phyloP scores from a whole-genome alignment of 2,113 vertebrate species.

The Numida meleagris region DNA sequence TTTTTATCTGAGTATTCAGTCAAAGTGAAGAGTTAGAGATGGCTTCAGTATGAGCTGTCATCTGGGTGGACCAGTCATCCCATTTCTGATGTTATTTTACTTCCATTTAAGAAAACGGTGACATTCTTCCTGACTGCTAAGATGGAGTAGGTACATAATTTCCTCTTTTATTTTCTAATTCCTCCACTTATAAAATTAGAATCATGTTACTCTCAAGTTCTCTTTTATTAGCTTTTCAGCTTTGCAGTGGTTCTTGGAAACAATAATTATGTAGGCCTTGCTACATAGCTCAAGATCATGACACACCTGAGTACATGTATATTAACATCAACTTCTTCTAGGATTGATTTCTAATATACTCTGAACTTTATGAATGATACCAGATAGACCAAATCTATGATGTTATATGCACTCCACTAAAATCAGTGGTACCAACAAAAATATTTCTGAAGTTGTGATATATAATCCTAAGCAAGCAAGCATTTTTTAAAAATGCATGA shows the following conservation, averaged over 20 bases:
- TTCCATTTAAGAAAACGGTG: background rate
- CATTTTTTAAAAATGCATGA: background rate
- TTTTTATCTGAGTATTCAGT: background rate
- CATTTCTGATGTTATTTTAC: background rate
- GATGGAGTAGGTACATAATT: background rate
- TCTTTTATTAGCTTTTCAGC: background rate
- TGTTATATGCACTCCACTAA: background rate
- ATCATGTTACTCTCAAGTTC: background rate
- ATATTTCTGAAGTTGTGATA: background rate
- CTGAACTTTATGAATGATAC: background rate
- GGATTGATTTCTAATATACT: background rate
- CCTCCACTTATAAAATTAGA: background rate
- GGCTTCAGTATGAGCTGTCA: background rate
- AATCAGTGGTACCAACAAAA: background rate
- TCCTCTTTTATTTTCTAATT: background rate
- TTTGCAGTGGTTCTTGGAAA: background rate
- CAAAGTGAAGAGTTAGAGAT: background rate
- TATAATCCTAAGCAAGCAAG: background rate
- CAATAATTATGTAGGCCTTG: background rate
- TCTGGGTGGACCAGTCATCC: background rate
- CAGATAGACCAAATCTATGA: background rate
- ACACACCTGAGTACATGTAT: background rate
- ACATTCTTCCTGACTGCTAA: background rate
- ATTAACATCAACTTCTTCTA: background rate
- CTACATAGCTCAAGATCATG: background rate